These are phyloP conservation scores for Acanthosoma haemorrhoidale DNA, from an alignment of 2,888 invertebrate species.

Conservation along the genomic window DNA sequence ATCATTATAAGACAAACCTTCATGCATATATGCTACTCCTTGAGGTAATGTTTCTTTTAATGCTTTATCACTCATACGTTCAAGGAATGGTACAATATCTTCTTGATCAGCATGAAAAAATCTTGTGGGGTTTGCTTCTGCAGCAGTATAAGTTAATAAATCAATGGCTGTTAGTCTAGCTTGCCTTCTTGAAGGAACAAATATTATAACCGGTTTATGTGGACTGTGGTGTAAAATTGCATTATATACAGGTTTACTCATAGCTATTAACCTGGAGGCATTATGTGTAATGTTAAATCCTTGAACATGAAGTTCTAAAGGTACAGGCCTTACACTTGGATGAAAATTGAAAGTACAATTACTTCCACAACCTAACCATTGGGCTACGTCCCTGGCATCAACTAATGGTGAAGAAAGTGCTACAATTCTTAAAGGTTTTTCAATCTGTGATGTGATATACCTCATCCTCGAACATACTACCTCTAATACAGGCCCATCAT, in stretches of 20 bases:
- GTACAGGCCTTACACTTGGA: conserved; percentile 92
- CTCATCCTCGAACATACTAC: conserved; percentile 86
- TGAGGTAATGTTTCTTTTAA: conserved; percentile 86
- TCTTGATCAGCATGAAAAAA: conserved; percentile 86
- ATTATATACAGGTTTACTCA: conserved; percentile 97
- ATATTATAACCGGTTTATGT: conserved; percentile 78
- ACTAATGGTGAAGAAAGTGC: conserved; percentile 89
- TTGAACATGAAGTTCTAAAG: conserved; percentile 91
- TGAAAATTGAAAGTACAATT: conserved; percentile 97
- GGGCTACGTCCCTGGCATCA: conserved; percentile 90
- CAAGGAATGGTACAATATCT: conserved; percentile 82
- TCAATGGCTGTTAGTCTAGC: conserved; percentile 93
- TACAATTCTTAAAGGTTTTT: conserved; percentile 82
- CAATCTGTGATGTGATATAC: conserved; percentile 94
- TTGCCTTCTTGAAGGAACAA: conserved; percentile 86
- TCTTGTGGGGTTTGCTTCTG: conserved; percentile 76
- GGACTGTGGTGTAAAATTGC: conserved; percentile 79
- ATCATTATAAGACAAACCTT: conserved; percentile 81
- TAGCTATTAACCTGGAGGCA: conserved; percentile 89
- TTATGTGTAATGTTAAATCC: conserved; percentile 98
- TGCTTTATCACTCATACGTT: conserved; percentile 81
- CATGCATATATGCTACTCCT: conserved; percentile 96
- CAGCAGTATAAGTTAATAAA: conserved; percentile 86
- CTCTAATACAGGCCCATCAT: conserved; percentile 90
- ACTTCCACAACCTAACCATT: conserved; percentile 92